Conservation (phyloP, 2,113 vertebrate genomes). For the Gracilinanus agilis region DNA sequence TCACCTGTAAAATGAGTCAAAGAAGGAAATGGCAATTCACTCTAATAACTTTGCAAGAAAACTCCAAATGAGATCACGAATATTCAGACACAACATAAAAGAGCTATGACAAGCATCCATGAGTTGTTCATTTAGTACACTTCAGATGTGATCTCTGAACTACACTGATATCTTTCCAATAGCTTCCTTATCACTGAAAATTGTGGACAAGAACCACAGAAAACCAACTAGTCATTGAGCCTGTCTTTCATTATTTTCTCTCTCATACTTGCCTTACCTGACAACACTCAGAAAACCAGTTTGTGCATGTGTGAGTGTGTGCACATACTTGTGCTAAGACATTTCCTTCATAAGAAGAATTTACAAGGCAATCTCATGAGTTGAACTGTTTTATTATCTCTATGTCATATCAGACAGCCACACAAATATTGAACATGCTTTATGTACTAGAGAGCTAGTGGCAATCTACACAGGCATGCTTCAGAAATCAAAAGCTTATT, state of each 20-base stretch:
- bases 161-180: constrained; percentile 77
- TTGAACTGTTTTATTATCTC: constrained; percentile 63
- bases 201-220: constrained; percentile 76
- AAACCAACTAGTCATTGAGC: constrained; percentile 65
- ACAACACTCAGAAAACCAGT: constrained; percentile 60
- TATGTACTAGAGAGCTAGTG: constrained; percentile 26
- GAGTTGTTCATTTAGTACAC: constrained; percentile 81
- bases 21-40: not conserved
- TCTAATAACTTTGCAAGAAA: not conserved
- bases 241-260: constrained; percentile 64
- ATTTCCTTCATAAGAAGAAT: constrained; percentile 39
- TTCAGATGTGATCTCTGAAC: constrained; percentile 76
- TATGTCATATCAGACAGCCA: constrained; percentile 55
- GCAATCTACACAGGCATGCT: not conserved
- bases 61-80: not conserved
- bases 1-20: not conserved
- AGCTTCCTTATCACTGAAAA: constrained; percentile 77
- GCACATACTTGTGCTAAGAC: not conserved
- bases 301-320: not conserved
- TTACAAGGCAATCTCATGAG: constrained; percentile 63
- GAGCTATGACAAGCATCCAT: constrained; percentile 80
- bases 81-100: constrained; percentile 70
- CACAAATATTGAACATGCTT: constrained; percentile 33
- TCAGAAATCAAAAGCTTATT: constrained; percentile 42
- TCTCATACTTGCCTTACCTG: constrained; percentile 66